Conservation (phyloP, 2,888 invertebrate genomes). For the Rhingia campestris region DNA sequence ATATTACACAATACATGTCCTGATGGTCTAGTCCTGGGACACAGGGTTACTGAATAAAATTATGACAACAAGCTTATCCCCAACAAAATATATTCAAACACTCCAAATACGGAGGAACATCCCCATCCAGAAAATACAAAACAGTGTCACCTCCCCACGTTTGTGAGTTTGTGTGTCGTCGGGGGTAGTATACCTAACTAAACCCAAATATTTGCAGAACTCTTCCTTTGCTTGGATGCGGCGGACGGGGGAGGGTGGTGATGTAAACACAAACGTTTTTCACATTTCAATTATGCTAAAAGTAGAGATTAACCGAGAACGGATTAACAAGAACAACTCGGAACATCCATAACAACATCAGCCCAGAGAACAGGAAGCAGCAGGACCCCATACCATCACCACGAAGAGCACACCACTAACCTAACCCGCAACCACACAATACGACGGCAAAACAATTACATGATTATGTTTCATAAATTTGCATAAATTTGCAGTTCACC, state of each 20-base stretch:
- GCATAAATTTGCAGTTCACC: slow-evolving; percentile 72
- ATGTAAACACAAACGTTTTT: slow-evolving; percentile 49
- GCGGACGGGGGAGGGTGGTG: too few species aligned
- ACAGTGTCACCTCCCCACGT: slow-evolving; percentile 8
- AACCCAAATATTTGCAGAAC: slow-evolving; percentile 58
- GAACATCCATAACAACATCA: slow-evolving; percentile 50
- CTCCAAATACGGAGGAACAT: slow-evolving; percentile 10
- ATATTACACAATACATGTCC: slow-evolving; percentile 18
- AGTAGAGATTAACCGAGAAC: slow-evolving; percentile 68
- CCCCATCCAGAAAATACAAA: neutral
- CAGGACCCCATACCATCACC: neutral
- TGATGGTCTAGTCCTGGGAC: slow-evolving; percentile 8
- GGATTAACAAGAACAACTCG: slow-evolving; percentile 68
- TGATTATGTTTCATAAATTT: slow-evolving; percentile 74
- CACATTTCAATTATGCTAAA: slow-evolving; percentile 71
- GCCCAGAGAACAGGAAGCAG: neutral
- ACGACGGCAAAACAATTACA: slow-evolving; percentile 73
- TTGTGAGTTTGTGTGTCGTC: neutral
- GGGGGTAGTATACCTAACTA: slow-evolving; percentile 16
- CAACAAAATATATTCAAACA: slow-evolving; percentile 28
- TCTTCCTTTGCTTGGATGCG: neutral
- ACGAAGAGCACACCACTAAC: slow-evolving; percentile 38
- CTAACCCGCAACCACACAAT: slow-evolving; percentile 59
- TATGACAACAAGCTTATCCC: slow-evolving; percentile 50
- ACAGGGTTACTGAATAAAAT: slow-evolving; percentile 25